Evolutionary conservation across 2,888 invertebrate species (phyloP), one percentile per base, ranked within the genome.

Genomic region (Bedellia somnulentella): DNA sequence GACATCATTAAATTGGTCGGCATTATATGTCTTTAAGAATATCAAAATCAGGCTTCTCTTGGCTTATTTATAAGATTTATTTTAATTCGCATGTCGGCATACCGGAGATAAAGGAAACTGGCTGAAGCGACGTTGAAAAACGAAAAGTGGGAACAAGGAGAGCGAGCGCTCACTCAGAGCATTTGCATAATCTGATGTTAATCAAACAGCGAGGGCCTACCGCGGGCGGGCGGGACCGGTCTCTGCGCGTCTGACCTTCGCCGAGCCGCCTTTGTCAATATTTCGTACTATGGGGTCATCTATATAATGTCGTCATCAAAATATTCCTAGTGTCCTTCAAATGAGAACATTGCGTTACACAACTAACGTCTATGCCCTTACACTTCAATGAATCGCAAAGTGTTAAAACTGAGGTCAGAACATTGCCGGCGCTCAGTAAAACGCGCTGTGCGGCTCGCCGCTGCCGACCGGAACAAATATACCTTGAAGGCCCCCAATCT

Each of bases 101-200:
- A 51, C 54, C 47, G 50, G 57, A 68, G 68, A 70, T 70, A 73
- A 73, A 73, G 57, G 58, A 53, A 53, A 47, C 54, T 53, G 52
- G 51, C 49, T 51, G 48, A 55, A 52, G 47, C 57, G 57, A 57
- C 50, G 57, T 54, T 54, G 64, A 68, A 66, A 70, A 62, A 51
- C 60, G 24, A 56, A 47, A 51, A 61, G 57, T 60, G 47, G 60
- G 62, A 63, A 67, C 59, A 61, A 66, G 52, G 55, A 66, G 67
- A 64, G 67, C 68, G 64, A 59, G 62, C 63, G 68, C 66, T 64
- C 59, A 56, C 53, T 60, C 60, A 63, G 46, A 50, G 59, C 59
- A 73, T 75, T 75, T 71, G 70, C 71, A 75, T 75, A 75, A 70
- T 71, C 73, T 67, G 75, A 75, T 75, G 68, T 60, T 71, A 73